Base-by-base conservation (phyloP, 1,140 invertebrate genomes). In the Brachionus asplanchnoidis region DNA sequence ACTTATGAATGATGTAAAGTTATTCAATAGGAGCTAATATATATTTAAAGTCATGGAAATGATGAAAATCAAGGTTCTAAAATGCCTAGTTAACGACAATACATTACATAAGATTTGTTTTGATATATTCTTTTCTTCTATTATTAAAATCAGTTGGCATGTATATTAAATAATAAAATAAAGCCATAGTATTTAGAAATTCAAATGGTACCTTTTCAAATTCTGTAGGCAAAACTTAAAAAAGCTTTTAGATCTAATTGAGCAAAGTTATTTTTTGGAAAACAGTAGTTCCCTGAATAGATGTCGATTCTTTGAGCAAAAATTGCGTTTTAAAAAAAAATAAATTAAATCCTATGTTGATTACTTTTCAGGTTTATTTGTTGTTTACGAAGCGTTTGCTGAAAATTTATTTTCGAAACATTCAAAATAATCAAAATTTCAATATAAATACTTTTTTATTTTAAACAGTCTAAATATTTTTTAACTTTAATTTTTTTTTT, bases 91-190 rank as follows among this genome's bases (percentile, higher is more conserved):
- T 42, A 73, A 73, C 20, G 26, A 20, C 32, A 68, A 68, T 17
- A 73, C 17, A 73, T 73, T 73, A 40, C 68, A 40, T 73, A 73
- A 73, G 68, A 73, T 40, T 73, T 73, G 9, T 73, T 73, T 20
- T 42, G 2, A 73, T 40, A 8, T 17, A 12, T 42, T 40, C n/a
- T 40, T 11, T 42, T 42, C 11, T 36, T 42, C 14, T 32, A 68
- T 23, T 32, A 36, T 11, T 14, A 28, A 68, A 68, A 65, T 68
- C 8, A 28, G 6, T 68, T 68, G 66, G 8, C 66, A 68, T 68
- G 66, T 68, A 32, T 12, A 12, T 68, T 36, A 9, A 32, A 68
- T 65, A 65, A 65, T 20, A 65, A 23, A n/a, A n/a, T 20, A 65
- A 65, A 65, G 56, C 56, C 56, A 28, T 65, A 65, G 8, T n/a